Base-by-base conservation (phyloP, 2,797 vertebrate genomes). In the Sebastes itinus region DNA sequence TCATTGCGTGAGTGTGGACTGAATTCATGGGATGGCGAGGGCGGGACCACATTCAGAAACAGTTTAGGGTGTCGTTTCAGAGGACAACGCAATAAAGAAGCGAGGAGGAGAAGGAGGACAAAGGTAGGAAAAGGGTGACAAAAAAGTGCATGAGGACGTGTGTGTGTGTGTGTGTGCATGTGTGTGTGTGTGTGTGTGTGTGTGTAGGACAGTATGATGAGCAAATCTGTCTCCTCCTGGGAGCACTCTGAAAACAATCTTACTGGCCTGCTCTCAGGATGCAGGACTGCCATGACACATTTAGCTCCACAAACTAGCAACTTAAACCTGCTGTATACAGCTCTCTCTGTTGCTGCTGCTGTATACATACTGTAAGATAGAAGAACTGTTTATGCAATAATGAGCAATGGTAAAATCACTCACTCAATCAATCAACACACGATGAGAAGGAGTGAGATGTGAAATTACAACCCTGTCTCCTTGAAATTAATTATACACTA, bases 231-330 rank as follows among this genome's bases (percentile, higher is more conserved):
- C 54, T 67, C 70, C 64, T 75, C 55, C 68, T 62, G 52, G 49
- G 60, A 78, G 49, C 20, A 12, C 59, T 62, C 32, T 75, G 66
- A 77, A 62, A 84, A 77, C 30, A 64, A 61, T 78, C 78, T 38
- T 11, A 23, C 63, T 75, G 58, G 55, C 52, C 75, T 2, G 52
- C 69, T 79, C 49, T 75, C 56, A 78, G 70, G 62, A 42, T 71
- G 49, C 62, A 62, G 69, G 3, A 20, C 67, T 66, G 65, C 74
- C 66, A 75, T 73, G 25, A 88, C 70, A 78, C 68, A 85, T 80
- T 73, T 63, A 72, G 54, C 28, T 38, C 58, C 71, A 67, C 64
- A 72, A 33, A 76, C 52, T 30, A 78, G 59, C 27, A 72, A n/a
- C 62, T 78, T 33, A 25, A 80, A 69, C 52, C 62, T 18, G 10